Evolutionary conservation across 2,888 invertebrate species (phyloP).

Genomic region (Torymus aiolomorphi): DNA sequence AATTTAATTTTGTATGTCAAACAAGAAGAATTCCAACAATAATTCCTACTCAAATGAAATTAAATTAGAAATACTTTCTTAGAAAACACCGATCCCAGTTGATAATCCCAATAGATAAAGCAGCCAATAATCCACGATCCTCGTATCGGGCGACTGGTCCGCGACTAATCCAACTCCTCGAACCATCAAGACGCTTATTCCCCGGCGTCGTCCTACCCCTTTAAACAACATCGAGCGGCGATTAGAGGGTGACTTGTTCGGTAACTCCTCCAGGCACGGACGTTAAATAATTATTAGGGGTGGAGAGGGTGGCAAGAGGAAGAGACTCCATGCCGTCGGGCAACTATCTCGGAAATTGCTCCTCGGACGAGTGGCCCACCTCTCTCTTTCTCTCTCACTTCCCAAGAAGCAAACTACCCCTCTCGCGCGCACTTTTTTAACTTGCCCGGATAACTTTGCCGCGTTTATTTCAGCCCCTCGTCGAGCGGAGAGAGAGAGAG

Average conservation of each 20-base stretch:
- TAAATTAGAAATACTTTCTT: too few relatives aligned
- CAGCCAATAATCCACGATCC: too few relatives aligned
- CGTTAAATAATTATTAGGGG: slow-evolving; percentile 62
- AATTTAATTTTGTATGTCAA: too few relatives aligned
- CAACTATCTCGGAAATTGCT: slow-evolving; percentile 62
- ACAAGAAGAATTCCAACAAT: too few relatives aligned
- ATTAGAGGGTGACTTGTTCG: slow-evolving; percentile 55
- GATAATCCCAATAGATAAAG: too few relatives aligned
- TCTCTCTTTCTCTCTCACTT: background rate
- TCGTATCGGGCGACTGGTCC: too few relatives aligned
- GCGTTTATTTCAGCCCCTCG: too few relatives aligned
- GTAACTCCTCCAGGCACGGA: slow-evolving; percentile 54
- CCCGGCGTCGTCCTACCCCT: background rate
- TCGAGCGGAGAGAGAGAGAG: too few relatives aligned
- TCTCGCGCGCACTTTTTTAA: slow-evolving; percentile 34
- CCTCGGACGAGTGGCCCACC: slow-evolving; percentile 59
- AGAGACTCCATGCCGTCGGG: slow-evolving; percentile 33
- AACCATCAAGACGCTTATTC: slow-evolving; percentile 20
- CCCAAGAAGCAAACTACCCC: slow-evolving; percentile 60
- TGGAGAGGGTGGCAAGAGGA: slow-evolving; percentile 25
- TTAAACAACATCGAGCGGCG: slow-evolving; percentile 53
- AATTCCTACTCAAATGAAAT: too few relatives aligned
- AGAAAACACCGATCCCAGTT: too few relatives aligned
- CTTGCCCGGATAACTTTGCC: background rate
- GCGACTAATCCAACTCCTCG: too few relatives aligned